These are phyloP conservation scores for Pachyramphus minor DNA, from an alignment of 2,113 vertebrate genomes.

Conservation along the genomic window DNA sequence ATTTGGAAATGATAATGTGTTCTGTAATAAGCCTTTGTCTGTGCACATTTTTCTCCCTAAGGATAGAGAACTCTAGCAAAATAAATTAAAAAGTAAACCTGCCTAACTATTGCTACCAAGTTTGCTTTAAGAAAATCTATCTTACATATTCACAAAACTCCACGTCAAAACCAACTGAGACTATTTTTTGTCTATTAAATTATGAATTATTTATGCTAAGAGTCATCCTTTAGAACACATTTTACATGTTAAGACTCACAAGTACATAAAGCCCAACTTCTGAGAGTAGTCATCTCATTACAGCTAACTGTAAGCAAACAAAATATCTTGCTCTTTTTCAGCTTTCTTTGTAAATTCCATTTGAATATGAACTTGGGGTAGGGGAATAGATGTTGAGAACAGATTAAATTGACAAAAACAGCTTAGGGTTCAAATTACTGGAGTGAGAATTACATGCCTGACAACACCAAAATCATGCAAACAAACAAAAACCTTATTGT, in stretches of 20 bases:
- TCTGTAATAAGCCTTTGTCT: slow-evolving; percentile 35
- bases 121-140: background rate
- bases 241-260: background rate
- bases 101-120: background rate
- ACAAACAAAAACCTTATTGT: background rate
- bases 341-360: background rate
- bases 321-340: background rate
- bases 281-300: background rate
- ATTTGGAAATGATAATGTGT: slow-evolving; percentile 12
- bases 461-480: background rate
- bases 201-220: slow-evolving; percentile 16
- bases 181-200: background rate
- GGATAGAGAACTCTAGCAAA: background rate
- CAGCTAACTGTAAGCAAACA: background rate
- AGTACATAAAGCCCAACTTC: background rate
- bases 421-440: background rate
- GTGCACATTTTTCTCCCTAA: background rate
- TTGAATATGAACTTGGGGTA: background rate
- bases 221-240: background rate
- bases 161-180: background rate
- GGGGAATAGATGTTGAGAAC: background rate
- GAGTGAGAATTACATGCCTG: background rate
- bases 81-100: background rate
- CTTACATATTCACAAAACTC: background rate
- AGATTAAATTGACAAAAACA: background rate